Conservation (phyloP, 2,888 invertebrate species). For the Pollenia angustigena region DNA sequence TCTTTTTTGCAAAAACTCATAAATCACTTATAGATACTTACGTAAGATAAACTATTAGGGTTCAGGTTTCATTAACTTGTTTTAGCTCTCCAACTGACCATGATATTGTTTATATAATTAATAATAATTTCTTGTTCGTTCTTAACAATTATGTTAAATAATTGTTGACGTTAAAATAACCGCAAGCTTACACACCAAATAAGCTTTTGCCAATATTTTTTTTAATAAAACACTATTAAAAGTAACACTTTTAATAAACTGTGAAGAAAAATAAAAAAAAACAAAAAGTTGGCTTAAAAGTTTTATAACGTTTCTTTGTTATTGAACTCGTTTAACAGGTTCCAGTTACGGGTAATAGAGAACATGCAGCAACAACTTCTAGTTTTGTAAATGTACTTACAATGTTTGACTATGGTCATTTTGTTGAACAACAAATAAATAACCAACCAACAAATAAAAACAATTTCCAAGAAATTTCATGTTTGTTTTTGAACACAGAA, state of each 20-base stretch:
- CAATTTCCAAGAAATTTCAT: constrained; percentile 19
- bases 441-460: constrained; percentile 21
- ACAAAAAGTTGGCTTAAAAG: neutral
- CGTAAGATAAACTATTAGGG: neutral
- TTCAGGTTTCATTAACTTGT: constrained; percentile 4
- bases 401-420: constrained; percentile 15
- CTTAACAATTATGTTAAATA: constrained; percentile 55
- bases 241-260: neutral
- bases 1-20: constrained; percentile 16
- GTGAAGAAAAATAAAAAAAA: neutral
- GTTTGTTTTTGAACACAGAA: constrained; percentile 16
- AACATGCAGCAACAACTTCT: constrained; percentile 17
- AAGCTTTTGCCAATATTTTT: constrained; percentile 43
- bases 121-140: constrained; percentile 27
- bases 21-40: constrained; percentile 37
- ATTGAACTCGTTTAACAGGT: constrained; percentile 70
- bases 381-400: neutral
- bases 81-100: constrained; percentile 26
- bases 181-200: constrained; percentile 58
- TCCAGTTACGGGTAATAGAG: constrained; percentile 45
- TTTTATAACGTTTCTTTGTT: constrained; percentile 65
- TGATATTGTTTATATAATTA: constrained; percentile 59
- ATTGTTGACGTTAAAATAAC: constrained; percentile 66
- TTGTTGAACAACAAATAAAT: constrained; percentile 17
- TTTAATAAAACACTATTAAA: neutral